phyloP scores from a whole-genome alignment of 2,113 vertebrate species.

The Bungarus multicinctus region DNA sequence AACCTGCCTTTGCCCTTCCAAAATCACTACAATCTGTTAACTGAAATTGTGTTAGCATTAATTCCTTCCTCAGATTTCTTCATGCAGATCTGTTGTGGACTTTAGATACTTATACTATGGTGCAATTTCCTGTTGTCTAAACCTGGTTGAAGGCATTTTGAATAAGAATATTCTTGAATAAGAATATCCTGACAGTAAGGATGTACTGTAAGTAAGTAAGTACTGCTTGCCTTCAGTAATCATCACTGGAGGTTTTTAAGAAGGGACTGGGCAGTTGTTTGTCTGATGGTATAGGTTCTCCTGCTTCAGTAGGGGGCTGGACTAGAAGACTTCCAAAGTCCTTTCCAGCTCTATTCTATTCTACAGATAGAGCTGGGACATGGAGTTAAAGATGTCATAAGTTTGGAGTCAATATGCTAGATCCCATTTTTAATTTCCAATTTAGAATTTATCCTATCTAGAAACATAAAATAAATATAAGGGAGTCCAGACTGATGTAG shows the following conservation, averaged over 20 bases:
- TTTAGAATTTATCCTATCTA: background rate
- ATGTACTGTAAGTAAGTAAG: too few relatives aligned
- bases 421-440: background rate
- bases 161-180: background rate
- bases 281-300: too few relatives aligned
- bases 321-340: too few relatives aligned
- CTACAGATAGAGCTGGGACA: too few relatives aligned
- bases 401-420: background rate
- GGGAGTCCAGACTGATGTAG: background rate
- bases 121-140: background rate
- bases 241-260: too few relatives aligned
- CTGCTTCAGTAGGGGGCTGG: too few relatives aligned
- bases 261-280: too few relatives aligned
- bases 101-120: background rate
- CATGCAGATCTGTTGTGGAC: background rate
- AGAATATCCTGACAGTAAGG: too few relatives aligned
- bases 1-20: background rate
- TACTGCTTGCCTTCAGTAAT: too few relatives aligned
- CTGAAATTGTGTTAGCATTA: background rate
- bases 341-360: too few relatives aligned
- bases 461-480: background rate
- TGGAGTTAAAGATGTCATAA: too few relatives aligned
- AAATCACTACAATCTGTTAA: background rate
- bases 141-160: background rate
- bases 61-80: background rate